Evolutionary conservation across 2,888 invertebrate species (phyloP), one percentile per base, ranked within the genome.

Genomic region (Junonia oenone): DNA sequence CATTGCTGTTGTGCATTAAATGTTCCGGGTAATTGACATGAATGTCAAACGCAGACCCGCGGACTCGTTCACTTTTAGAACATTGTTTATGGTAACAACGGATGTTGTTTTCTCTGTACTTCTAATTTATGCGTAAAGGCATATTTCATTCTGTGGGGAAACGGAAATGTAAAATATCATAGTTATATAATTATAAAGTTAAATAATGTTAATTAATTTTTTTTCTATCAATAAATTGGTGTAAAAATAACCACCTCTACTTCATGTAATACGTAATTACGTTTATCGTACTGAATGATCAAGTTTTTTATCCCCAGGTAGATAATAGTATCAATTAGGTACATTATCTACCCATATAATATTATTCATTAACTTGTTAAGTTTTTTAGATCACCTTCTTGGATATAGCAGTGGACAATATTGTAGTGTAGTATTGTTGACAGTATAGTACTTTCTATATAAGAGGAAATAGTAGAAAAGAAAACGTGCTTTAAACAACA

Each of bases 31-130:
- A 79, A 83, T 81, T 81, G 84, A 83, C 83, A 78, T 78, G 64
- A 58, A 59, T 83, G 83, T 86, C 83, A 87, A 83, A 84, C 78
- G 61, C 59, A 74, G 61, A 60, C 72, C 68, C 64, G 68, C 68
- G 68, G 72, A 70, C 64, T 62, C 66, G 66, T 72, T 77, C 81
- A 76, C 73, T 78, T 87, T 85, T 80, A 81, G 85, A 76, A 71
- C 67, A 68, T 74, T 88, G 88, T 89, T 89, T 88, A 88, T 72
- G 68, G 67, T 68, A 75, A 75, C 75, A 75, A 69, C 86, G 89
- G 89, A 89, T 82, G 85, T 76, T 75, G 76, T 72, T 69, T 76
- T 55, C 62, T 59, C 45, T 46, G 33, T 14, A 29, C 51, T 51
- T 53, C 48, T 51, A 57, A 51, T 52, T 49, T 45, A 46, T 48